These are phyloP conservation scores for Maniola jurtina DNA, from an alignment of 1,140 invertebrate species.

Conservation along the genomic window DNA sequence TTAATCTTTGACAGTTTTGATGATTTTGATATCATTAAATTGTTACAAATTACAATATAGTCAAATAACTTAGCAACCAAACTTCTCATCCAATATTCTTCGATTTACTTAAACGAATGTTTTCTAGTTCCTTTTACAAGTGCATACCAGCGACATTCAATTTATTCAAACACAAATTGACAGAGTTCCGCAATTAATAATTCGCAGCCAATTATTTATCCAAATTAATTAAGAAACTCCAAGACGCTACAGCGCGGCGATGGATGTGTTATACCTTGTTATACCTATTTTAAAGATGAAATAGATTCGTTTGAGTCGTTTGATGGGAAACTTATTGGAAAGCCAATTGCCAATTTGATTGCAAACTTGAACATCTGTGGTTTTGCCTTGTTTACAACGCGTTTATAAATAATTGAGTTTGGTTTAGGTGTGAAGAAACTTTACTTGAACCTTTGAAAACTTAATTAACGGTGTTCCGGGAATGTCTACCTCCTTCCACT, in stretches of 20 bases:
- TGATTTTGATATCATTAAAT: too few species aligned
- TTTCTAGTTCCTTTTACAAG: too few species aligned
- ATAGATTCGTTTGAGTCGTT: slow-evolving; percentile 17
- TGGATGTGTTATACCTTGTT: neutral
- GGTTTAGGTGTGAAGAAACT: neutral
- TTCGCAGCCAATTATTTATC: slow-evolving; percentile 22
- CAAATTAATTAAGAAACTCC: slow-evolving; percentile 29
- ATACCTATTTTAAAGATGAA: neutral
- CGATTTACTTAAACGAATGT: too few species aligned
- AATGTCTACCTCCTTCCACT: too few species aligned
- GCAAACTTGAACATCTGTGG: slow-evolving; percentile 35
- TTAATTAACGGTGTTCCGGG: too few species aligned
- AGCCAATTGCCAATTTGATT: slow-evolving; percentile 40
- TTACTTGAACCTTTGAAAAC: neutral
- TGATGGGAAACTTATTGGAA: slow-evolving; percentile 39
- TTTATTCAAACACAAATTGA: slow-evolving; percentile 6
- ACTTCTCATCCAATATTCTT: too few species aligned
- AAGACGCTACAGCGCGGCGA: slow-evolving; percentile 12
- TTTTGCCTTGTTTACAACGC: slow-evolving; percentile 18
- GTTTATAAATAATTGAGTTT: slow-evolving; percentile 5
- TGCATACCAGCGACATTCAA: too few species aligned
- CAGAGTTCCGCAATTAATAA: slow-evolving; percentile 26
- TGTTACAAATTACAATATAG: too few species aligned
- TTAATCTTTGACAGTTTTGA: too few species aligned
- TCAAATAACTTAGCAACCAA: too few species aligned